Evolutionary conservation across 2,888 invertebrate species (phyloP).

Genomic region (Prosapia bicincta): DNA sequence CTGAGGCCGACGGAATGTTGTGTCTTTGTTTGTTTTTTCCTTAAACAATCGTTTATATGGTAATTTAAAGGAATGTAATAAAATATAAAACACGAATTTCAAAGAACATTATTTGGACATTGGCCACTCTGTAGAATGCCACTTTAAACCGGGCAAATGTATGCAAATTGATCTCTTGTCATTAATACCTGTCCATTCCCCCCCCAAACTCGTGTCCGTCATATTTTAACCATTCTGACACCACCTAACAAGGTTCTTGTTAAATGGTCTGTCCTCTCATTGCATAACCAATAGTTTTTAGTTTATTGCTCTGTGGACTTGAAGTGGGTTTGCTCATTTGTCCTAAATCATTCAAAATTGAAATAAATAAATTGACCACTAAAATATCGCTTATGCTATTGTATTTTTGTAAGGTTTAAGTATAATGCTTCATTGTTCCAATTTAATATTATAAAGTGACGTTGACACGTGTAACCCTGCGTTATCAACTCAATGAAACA

Average conservation of each 20-base stretch:
- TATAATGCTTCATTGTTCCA: too few relatives aligned
- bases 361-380: too few relatives aligned
- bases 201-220: background rate
- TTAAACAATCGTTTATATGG: background rate
- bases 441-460: too few relatives aligned
- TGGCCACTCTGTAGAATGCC: background rate
- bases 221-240: background rate
- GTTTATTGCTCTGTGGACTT: too few relatives aligned
- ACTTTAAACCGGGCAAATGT: background rate
- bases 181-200: background rate
- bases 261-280: background rate
- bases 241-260: background rate
- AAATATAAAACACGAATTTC: background rate
- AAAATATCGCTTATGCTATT: too few relatives aligned
- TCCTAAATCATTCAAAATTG: too few relatives aligned
- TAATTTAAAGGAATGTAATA: background rate
- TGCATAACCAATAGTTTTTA: too few relatives aligned
- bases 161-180: background rate
- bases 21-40: background rate
- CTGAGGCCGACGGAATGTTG: background rate
- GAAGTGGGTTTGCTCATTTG: too few relatives aligned
- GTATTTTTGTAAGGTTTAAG: too few relatives aligned
- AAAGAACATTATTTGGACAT: background rate
- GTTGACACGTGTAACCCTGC: too few relatives aligned
- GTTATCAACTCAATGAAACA: too few relatives aligned